Base-by-base conservation (phyloP, 1,140 invertebrate genomes). In the Sarcophaga peregrina region DNA sequence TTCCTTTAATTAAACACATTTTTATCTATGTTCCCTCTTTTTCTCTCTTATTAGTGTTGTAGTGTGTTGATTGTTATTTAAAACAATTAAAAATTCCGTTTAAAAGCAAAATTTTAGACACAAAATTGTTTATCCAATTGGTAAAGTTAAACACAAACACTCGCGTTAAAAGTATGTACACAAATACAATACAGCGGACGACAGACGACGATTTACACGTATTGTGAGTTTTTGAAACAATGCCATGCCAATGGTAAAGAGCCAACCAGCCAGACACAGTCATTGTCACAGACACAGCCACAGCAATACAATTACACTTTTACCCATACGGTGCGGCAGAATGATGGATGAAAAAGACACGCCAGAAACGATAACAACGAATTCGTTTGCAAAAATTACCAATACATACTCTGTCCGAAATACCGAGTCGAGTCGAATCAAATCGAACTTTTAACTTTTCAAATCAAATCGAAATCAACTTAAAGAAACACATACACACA, bases 221-320 rank as follows among this genome's bases (percentile, higher is more conserved):
- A 58, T 58, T 58, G 54, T 58, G 54, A 13, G 54, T 58, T n/a
- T 58, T 68, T 68, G 20, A 68, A 68, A 68, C 62, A 68, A 68
- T 68, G 54, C 17, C 62, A 68, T 8, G 5, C 62, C 20, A n/a
- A n/a, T n/a, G n/a, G 1, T 37, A 52, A 9, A 52, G 50, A 37
- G 13, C 50, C 50, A 52, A 52, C 54, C 54, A 58, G 25, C 25
- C 25, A 37, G 25, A 37, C 25, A 37, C 25, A 37, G 25, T 1
- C 25, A 37, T 37, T 13, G n/a, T 7, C 54, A 58, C 11, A 58
- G 54, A 13, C 54, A 6, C 54, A 15, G 54, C 54, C 4, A 37
- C 25, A 37, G 25, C 25, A 37, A 37, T 37, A 37, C 25, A 37
- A 37, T 37, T 37, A 37, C 25, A 37, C 25, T 37, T 37, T 37